Evolutionary conservation across 2,888 invertebrate genomes (phyloP).

Genomic region (Ophioninae sp.): DNA sequence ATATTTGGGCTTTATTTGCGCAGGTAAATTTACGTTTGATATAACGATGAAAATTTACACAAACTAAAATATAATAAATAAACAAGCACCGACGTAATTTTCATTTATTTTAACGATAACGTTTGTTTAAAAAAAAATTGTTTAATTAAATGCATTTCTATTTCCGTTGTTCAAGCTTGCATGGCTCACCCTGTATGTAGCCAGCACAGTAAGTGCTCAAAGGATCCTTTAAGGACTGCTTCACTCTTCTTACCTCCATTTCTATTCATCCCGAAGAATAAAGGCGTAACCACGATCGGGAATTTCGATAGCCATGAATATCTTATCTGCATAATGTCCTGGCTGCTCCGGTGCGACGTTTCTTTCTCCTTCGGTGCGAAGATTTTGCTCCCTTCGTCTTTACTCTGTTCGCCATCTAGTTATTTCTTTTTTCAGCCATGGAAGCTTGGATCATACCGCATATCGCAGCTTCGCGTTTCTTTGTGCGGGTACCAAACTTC

Average conservation of each 20-base stretch:
- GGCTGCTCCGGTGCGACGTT: conserved; percentile 49
- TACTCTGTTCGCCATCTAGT: conserved; percentile 8
- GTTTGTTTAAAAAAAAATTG: too few species aligned
- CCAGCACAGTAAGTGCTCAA: conserved; percentile 15
- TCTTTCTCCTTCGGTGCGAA: conserved; percentile 31
- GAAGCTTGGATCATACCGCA: background rate
- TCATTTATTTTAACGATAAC: too few species aligned
- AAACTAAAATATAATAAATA: too few species aligned
- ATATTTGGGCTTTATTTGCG: too few species aligned
- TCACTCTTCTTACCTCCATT: conserved; percentile 66
- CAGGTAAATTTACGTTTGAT: too few species aligned
- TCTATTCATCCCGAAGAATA: conserved; percentile 77
- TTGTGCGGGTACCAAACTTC: background rate
- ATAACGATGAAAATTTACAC: too few species aligned
- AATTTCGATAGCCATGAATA: conserved; percentile 77
- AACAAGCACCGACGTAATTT: too few species aligned
- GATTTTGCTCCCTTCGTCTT: conserved; percentile 19
- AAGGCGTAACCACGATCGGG: conserved; percentile 74
- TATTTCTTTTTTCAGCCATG: conserved; percentile 9
- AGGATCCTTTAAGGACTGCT: conserved; percentile 32
- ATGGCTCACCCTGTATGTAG: conserved; percentile 27
- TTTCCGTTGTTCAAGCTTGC: too few species aligned
- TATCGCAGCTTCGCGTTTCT: conserved; percentile 34
- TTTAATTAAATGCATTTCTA: too few species aligned
- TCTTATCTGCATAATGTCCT: conserved; percentile 75